A percentile compares a stretch with the other conserved stretches of the same genome.
Evolutionary conservation across 2,888 invertebrate species (phyloP).

Genomic region (Microplitis manilae): DNA sequence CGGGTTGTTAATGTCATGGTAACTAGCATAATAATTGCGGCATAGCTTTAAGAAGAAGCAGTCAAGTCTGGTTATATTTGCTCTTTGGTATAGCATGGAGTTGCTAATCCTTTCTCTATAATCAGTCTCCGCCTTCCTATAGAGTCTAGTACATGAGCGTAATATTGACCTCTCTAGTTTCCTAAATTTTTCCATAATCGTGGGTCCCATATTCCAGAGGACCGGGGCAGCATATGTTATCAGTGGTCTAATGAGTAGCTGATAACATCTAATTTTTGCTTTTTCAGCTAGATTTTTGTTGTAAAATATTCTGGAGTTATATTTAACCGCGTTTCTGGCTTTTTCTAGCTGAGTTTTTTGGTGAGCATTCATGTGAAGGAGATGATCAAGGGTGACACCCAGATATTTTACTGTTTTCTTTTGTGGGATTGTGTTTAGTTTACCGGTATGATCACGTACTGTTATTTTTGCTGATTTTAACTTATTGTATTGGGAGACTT

Average conservation of each 20-base stretch:
- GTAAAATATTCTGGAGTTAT: slow-evolving; percentile 13
- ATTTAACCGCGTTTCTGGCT: slow-evolving; percentile 19
- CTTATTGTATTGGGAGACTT: not conserved
- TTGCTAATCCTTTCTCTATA: not conserved
- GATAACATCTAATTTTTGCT: slow-evolving; percentile 14
- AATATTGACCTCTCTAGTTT: slow-evolving; percentile 30
- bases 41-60: not conserved
- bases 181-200: slow-evolving; percentile 35
- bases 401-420: slow-evolving; percentile 42
- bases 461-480: not conserved
- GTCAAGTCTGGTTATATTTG: not conserved
- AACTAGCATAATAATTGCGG: not conserved
- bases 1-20: too few species aligned
- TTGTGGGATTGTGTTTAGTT: slow-evolving; percentile 6
- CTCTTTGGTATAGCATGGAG: not conserved
- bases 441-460: not conserved
- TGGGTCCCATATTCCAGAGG: slow-evolving; percentile 36
- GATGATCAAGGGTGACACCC: slow-evolving; percentile 34
- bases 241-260: slow-evolving; percentile 32
- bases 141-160: not conserved
- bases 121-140: not conserved
- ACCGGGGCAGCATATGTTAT: slow-evolving; percentile 9
- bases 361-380: not conserved
- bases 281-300: not conserved
- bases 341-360: slow-evolving; percentile 33